These are phyloP conservation scores for Marmota flaviventris DNA, from an alignment of 2,113 vertebrate species.

Conservation along the genomic window DNA sequence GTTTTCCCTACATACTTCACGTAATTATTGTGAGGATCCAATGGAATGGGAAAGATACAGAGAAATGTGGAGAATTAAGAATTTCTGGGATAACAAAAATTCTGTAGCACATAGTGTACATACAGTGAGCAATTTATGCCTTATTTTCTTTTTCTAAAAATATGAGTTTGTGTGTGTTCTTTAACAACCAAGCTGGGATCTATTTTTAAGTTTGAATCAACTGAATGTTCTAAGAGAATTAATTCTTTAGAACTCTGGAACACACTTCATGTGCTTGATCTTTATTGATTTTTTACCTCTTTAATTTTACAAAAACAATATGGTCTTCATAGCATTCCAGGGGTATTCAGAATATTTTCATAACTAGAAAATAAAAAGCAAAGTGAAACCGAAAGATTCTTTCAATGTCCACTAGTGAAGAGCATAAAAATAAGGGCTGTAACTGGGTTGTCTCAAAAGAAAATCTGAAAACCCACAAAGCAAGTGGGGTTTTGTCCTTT, in stretches of 20 bases:
- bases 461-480: constrained; percentile 7
- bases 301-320: constrained; percentile 30
- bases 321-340: background rate
- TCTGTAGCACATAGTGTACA: background rate
- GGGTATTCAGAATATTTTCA: background rate
- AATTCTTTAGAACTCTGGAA: background rate
- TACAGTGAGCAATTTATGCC: background rate
- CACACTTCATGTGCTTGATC: background rate
- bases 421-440: constrained; percentile 35
- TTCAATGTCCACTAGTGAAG: background rate
- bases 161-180: background rate
- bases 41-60: background rate
- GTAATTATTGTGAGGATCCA: background rate
- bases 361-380: background rate
- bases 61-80: background rate
- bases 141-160: constrained; percentile 52
- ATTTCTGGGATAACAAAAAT: background rate
- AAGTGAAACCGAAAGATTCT: background rate
- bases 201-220: constrained; percentile 45
- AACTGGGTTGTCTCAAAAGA: constrained; percentile 15
- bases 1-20: background rate
- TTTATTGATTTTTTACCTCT: background rate
- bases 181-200: background rate
- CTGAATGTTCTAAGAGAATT: background rate
- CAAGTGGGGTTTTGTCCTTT: background rate